phyloP scores from a whole-genome alignment of 2,797 vertebrate genomes.

The Clamator glandarius region DNA sequence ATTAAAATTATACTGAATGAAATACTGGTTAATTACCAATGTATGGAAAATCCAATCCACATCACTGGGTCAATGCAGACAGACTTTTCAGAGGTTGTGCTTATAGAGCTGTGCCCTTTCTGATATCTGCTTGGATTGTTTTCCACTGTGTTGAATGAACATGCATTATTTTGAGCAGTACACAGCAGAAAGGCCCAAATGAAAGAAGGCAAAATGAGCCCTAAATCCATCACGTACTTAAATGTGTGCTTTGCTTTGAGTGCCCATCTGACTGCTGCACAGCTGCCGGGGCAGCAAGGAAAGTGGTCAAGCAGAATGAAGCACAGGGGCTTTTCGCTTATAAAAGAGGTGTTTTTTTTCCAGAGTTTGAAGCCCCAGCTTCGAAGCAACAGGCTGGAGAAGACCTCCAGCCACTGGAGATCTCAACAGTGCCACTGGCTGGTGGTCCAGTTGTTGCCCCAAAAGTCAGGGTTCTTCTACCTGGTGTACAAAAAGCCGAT shows the following conservation, averaged over 20 bases:
- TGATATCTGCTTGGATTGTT: not conserved
- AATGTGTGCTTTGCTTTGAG: not conserved
- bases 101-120: not conserved
- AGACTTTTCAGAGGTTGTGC: not conserved
- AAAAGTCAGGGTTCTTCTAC: too few species aligned
- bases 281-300: not conserved
- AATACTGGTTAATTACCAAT: not conserved
- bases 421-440: not conserved
- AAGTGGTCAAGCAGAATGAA: not conserved
- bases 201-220: not conserved
- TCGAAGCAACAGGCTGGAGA: not conserved
- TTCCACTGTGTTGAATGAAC: fast-evolving
- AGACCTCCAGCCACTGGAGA: not conserved
- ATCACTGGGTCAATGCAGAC: not conserved
- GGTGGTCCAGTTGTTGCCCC: not conserved
- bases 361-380: not conserved
- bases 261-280: not conserved
- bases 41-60: not conserved
- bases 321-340: not conserved
- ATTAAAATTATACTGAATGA: not conserved
- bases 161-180: not conserved
- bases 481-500: too few species aligned
- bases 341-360: not conserved
- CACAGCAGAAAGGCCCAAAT: not conserved
- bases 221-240: not conserved